A percentile compares a stretch with the other conserved stretches of the same genome.
Evolutionary conservation across 2,888 invertebrate genomes (phyloP).

Genomic region (Cephus spinipes): DNA sequence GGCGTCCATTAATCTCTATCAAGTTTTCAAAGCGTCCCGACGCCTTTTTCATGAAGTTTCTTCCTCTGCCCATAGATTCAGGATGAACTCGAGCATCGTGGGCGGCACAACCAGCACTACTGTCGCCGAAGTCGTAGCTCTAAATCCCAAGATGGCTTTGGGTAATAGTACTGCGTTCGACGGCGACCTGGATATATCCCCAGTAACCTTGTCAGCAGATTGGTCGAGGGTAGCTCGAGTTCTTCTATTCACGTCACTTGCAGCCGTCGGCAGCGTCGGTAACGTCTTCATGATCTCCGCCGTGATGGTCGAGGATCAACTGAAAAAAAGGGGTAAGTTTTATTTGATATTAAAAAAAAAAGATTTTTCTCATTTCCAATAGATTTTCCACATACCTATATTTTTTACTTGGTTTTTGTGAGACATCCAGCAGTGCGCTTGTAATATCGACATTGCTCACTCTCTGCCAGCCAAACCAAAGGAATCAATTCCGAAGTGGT

Average conservation of each 20-base stretch:
- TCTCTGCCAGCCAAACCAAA: neutral
- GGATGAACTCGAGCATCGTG: constrained; percentile 18
- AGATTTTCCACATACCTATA: neutral
- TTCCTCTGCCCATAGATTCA: neutral
- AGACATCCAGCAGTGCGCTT: neutral
- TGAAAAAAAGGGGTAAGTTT: constrained; percentile 74
- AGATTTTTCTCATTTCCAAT: constrained; percentile 17
- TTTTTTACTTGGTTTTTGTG: neutral
- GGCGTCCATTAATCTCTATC: neutral
- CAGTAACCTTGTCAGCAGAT: constrained; percentile 74
- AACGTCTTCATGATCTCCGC: constrained; percentile 83
- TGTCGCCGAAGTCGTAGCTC: constrained; percentile 42
- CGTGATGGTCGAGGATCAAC: constrained; percentile 78
- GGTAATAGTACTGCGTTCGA: constrained; percentile 42
- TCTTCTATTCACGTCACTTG: constrained; percentile 73
- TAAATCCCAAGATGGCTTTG: constrained; percentile 45
- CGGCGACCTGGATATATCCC: constrained; percentile 69
- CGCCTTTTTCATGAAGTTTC: neutral
- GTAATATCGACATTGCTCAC: neutral
- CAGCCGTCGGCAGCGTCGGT: constrained; percentile 77
- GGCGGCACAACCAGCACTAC: constrained; percentile 28
- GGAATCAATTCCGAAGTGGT: neutral
- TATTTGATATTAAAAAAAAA: constrained; percentile 1
- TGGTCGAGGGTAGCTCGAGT: constrained; percentile 79
- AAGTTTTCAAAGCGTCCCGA: neutral